Conservation (phyloP, 2,797 vertebrate species). For the Halcyon leucocephala region DNA sequence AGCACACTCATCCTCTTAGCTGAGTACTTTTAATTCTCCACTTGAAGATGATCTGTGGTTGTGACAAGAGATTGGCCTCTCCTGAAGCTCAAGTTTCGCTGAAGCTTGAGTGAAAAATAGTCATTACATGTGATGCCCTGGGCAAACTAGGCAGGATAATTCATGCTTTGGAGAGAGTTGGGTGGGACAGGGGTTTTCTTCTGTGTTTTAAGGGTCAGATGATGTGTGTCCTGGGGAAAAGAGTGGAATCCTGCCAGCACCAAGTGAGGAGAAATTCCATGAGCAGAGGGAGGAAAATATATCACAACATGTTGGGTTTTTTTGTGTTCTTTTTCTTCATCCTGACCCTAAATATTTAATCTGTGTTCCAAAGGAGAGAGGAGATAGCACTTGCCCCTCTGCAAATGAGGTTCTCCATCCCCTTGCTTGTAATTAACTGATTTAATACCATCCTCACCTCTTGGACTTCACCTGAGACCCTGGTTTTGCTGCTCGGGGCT, state of each 20-base stretch:
- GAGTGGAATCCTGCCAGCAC: background rate
- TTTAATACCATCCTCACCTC: background rate
- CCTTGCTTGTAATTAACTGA: background rate
- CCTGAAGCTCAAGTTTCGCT: background rate
- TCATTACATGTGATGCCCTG: background rate
- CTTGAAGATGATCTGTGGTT: background rate
- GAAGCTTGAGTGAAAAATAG: background rate
- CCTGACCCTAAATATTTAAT: background rate
- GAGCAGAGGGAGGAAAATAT: background rate
- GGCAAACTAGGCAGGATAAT: background rate
- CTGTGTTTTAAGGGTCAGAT: background rate
- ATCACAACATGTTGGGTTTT: fast-evolving
- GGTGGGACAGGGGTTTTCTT: background rate
- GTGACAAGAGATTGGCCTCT: background rate
- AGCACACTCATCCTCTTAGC: background rate
- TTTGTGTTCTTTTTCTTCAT: background rate
- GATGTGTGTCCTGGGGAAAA: background rate
- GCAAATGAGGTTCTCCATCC: background rate
- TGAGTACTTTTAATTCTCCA: background rate
- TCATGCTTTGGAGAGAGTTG: background rate
- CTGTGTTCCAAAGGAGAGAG: background rate
- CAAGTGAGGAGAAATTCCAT: background rate
- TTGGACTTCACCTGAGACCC: background rate
- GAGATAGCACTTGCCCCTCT: background rate
- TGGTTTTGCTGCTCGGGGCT: background rate